Conservation (phyloP, 2,113 vertebrate genomes). For the Suricata suricatta region DNA sequence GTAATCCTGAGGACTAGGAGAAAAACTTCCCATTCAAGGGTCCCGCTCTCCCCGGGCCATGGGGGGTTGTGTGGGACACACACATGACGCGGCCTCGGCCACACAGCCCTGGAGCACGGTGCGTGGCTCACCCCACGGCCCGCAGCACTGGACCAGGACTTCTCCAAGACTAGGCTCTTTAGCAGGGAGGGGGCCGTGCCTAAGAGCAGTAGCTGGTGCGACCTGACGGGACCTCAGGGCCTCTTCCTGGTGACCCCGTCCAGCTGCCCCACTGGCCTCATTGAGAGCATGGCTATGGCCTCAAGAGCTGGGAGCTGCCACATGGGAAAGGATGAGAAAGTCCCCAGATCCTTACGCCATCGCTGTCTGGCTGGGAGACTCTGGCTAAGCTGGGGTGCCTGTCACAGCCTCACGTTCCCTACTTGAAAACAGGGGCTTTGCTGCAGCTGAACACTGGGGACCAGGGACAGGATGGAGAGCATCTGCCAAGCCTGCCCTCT, state of each 20-base stretch:
- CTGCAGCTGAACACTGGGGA: neutral
- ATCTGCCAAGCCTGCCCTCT: neutral
- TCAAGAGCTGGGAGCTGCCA: neutral
- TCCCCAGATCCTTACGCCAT: neutral
- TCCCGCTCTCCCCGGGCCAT: too few species aligned
- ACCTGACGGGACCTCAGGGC: accelerated
- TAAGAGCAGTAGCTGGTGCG: neutral
- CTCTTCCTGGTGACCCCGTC: neutral
- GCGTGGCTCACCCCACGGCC: neutral
- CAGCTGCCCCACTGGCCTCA: neutral
- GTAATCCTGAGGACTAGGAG: accelerated
- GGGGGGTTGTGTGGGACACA: neutral
- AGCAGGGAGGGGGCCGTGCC: neutral
- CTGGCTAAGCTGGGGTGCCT: neutral
- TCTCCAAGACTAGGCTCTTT: too few species aligned
- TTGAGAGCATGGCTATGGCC: neutral
- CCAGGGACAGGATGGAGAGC: neutral
- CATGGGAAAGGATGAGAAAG: accelerated
- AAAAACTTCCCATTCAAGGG: neutral
- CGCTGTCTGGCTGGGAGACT: accelerated
- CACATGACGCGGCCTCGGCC: accelerated
- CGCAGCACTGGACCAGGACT: neutral
- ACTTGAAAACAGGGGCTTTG: accelerated
- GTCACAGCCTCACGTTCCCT: too few species aligned
- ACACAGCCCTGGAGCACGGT: neutral